These are phyloP conservation scores for Grammomys surdaster DNA, from an alignment of 2,113 vertebrate species.

Conservation along the genomic window DNA sequence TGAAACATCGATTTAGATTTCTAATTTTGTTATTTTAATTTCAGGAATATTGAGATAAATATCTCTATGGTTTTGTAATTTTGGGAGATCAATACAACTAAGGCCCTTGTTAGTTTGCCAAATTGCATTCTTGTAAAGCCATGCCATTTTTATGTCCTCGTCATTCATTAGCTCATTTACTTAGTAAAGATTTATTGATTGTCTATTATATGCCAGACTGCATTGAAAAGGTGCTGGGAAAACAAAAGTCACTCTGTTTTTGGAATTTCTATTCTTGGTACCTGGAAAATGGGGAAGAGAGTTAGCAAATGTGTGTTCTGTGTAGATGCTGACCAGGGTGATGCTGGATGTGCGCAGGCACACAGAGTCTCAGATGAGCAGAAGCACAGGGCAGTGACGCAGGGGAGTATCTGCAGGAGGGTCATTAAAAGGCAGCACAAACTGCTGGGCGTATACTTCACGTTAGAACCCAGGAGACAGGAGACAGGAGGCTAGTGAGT, in stretches of 20 bases:
- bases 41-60: constrained; percentile 57
- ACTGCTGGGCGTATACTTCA: background rate
- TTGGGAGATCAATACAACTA: constrained; percentile 46
- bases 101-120: constrained; percentile 32
- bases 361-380: background rate
- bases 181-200: constrained; percentile 68
- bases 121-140: constrained; percentile 50
- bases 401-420: background rate
- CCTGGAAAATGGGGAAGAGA: background rate
- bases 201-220: background rate
- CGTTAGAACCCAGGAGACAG: background rate
- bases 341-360: background rate
- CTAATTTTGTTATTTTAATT: constrained; percentile 33
- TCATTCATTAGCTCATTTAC: constrained; percentile 55
- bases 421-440: background rate
- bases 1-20: constrained; percentile 44
- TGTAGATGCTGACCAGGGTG: background rate
- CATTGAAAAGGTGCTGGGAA: constrained; percentile 32
- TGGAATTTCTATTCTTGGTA: constrained; percentile 16
- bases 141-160: background rate
- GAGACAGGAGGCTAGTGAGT: too few relatives aligned
- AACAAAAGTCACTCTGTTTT: background rate
- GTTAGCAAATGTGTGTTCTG: background rate
- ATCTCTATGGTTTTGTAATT: constrained; percentile 43
- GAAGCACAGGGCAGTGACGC: background rate